A percentile compares a stretch with the other conserved stretches of the same genome.
Conservation (phyloP, 2,888 invertebrate species). For the Fragum fragum region DNA sequence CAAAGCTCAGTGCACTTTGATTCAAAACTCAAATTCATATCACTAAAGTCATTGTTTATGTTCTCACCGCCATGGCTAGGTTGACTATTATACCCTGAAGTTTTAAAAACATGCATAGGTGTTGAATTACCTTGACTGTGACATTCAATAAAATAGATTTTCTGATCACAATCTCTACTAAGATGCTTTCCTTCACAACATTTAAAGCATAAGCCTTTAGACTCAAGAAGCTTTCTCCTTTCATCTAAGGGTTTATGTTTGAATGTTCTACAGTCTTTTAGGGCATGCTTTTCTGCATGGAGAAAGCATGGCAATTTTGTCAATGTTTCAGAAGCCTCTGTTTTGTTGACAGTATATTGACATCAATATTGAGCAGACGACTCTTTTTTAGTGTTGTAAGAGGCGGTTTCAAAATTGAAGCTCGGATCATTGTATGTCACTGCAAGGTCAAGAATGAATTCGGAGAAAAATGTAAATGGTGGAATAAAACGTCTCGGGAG, state of each 20-base stretch:
- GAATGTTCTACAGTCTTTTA: slow-evolving; percentile 6
- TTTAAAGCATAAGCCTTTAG: slow-evolving; percentile 4
- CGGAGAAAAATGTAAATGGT: slow-evolving; percentile 25
- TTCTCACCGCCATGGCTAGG: background rate
- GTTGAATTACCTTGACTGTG: background rate
- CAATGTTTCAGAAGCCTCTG: background rate
- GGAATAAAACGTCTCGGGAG: slow-evolving; percentile 21
- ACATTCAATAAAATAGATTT: background rate
- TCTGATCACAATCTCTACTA: slow-evolving; percentile 83
- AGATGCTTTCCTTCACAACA: slow-evolving; percentile 91
- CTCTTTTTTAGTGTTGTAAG: background rate
- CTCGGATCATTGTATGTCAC: slow-evolving; percentile 29
- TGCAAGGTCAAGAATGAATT: slow-evolving; percentile 34
- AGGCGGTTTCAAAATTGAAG: background rate
- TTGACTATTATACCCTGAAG: background rate
- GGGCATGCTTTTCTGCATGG: background rate
- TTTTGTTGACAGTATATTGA: too few relatives aligned
- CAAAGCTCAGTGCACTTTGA: slow-evolving; percentile 35
- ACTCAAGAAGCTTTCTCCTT: background rate
- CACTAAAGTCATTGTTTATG: background rate
- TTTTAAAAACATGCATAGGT: slow-evolving; percentile 15
- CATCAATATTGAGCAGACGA: too few relatives aligned
- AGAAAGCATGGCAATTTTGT: background rate
- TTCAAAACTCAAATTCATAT: too few relatives aligned
- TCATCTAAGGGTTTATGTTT: background rate